phyloP scores from a whole-genome alignment of 2,797 vertebrate species.

The Phylloscopus collybita region DNA sequence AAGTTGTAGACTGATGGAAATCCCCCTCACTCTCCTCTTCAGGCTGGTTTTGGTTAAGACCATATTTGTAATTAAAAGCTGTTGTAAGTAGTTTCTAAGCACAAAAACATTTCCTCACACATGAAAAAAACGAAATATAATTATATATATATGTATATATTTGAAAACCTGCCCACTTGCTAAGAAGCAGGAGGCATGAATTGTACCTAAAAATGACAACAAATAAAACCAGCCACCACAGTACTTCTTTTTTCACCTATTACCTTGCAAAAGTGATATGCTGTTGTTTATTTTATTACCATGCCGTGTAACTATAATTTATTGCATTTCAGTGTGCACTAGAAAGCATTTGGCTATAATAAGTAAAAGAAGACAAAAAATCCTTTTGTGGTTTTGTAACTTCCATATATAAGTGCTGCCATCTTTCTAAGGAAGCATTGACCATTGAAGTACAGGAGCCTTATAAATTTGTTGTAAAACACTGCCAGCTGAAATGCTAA shows the following conservation, averaged over 20 bases:
- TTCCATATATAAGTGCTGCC: not conserved
- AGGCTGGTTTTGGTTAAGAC: not conserved
- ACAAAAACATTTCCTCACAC: not conserved
- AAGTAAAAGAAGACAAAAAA: not conserved
- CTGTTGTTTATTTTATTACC: not conserved
- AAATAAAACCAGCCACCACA: not conserved
- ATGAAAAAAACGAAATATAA: not conserved
- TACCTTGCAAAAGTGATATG: not conserved
- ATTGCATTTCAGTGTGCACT: not conserved
- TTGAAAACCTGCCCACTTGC: not conserved
- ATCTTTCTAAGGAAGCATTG: not conserved
- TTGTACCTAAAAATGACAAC: not conserved
- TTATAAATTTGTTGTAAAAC: not conserved
- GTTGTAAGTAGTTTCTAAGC: not conserved
- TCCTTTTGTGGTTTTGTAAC: not conserved
- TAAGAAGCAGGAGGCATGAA: not conserved
- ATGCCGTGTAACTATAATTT: not conserved
- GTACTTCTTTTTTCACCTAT: not conserved
- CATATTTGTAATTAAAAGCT: not conserved
- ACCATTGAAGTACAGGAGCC: not conserved
- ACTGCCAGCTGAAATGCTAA: conserved; percentile 11
- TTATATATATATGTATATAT: not conserved
- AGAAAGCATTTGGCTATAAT: not conserved
- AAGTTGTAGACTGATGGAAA: not conserved
- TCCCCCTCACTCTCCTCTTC: not conserved